Conservation (phyloP, 2,113 vertebrate genomes). For the Nestor notabilis region DNA sequence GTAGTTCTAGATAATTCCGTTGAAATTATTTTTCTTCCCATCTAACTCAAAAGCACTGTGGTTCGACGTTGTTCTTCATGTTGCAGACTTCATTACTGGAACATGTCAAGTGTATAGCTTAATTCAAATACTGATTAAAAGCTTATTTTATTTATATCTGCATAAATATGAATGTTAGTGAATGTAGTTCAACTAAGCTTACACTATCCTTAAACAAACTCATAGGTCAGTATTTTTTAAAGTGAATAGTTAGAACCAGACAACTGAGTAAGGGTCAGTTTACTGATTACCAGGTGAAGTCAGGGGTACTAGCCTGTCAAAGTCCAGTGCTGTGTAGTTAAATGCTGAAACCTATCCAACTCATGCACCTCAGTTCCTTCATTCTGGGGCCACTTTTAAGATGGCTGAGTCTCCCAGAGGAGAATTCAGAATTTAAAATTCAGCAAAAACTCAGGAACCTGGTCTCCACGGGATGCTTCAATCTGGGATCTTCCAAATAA, state of each 20-base stretch:
- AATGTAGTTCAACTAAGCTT: not conserved
- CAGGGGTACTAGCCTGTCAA: not conserved
- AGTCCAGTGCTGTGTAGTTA: fast-evolving
- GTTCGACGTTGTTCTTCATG: not conserved
- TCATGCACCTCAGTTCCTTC: not conserved
- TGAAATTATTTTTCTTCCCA: not conserved
- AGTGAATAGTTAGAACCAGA: not conserved
- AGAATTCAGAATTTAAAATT: not conserved
- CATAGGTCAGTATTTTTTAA: not conserved
- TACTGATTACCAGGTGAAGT: not conserved
- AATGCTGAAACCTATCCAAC: not conserved
- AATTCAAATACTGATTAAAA: not conserved
- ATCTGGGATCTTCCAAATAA: not conserved
- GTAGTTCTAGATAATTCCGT: not conserved
- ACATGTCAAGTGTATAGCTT: not conserved
- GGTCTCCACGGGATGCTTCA: not conserved
- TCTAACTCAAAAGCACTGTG: not conserved
- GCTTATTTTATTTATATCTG: not conserved
- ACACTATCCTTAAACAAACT: not conserved
- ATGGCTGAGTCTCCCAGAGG: not conserved
- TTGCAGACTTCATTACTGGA: not conserved
- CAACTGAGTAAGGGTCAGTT: not conserved
- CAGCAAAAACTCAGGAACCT: not conserved
- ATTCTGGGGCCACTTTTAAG: not conserved
- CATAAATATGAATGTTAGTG: not conserved